These are phyloP conservation scores for Seira sanloemensis DNA, from an alignment of 2,888 invertebrate genomes.

Conservation along the genomic window DNA sequence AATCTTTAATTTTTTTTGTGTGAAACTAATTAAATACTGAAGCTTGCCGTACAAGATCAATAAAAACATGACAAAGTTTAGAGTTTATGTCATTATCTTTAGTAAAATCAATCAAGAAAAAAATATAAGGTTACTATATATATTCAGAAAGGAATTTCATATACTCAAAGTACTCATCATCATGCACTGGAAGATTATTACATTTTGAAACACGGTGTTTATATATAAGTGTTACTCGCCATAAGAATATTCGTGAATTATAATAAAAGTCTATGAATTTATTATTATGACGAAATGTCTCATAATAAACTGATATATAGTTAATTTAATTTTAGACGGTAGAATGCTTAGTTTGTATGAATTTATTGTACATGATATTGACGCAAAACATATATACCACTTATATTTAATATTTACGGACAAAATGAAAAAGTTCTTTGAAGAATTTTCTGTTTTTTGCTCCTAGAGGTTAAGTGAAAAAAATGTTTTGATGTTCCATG, in stretches of 20 bases:
- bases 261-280: constrained; percentile 28
- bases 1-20: constrained; percentile 1
- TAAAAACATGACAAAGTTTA: constrained; percentile 49
- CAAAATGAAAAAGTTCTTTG: not conserved
- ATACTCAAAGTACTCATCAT: constrained; percentile 64
- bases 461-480: constrained; percentile 26
- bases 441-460: constrained; percentile 51
- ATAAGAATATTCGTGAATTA: not conserved
- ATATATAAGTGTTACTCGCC: constrained; percentile 25
- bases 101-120: not conserved
- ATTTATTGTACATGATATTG: not conserved
- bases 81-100: not conserved
- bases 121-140: too few species aligned
- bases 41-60: constrained; percentile 52
- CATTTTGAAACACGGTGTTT: constrained; percentile 43
- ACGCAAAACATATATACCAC: constrained; percentile 36
- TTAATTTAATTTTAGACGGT: not conserved
- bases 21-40: constrained; percentile 15
- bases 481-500: constrained; percentile 38
- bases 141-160: constrained; percentile 31
- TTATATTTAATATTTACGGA: not conserved
- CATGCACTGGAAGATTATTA: constrained; percentile 63
- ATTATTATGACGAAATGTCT: constrained; percentile 44
- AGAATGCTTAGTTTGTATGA: not conserved
- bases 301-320: constrained; percentile 26